Evolutionary conservation across 2,113 vertebrate species (phyloP).

Genomic region (Calidris pygmaea): DNA sequence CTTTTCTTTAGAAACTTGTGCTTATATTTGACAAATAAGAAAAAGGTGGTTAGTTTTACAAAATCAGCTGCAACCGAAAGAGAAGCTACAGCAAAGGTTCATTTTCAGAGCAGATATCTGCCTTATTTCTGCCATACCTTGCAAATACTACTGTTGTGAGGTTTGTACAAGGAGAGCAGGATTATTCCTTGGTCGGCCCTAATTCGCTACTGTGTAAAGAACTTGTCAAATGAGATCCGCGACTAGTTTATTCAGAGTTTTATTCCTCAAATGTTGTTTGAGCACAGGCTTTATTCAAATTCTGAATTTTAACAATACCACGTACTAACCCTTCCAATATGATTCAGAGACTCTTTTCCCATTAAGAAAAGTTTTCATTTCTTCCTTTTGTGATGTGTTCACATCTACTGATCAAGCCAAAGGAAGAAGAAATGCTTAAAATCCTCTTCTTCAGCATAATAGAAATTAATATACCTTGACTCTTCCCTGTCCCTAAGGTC

Average conservation of each 20-base stretch:
- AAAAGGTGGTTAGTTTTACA: neutral
- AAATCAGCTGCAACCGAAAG: neutral
- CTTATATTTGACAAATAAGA: neutral
- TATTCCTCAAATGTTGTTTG: neutral
- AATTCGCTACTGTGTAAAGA: neutral
- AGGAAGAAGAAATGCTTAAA: neutral
- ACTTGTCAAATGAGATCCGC: neutral
- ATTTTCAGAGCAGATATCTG: neutral
- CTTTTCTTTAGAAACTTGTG: neutral
- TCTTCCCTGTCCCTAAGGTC: neutral
- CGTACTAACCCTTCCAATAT: neutral
- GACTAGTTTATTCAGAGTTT: neutral
- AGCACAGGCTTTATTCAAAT: neutral
- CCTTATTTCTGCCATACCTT: neutral
- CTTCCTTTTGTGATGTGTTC: neutral
- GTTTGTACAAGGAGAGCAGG: neutral
- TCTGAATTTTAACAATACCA: neutral
- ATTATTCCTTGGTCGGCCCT: neutral
- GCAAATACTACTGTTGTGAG: neutral
- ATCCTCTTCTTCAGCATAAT: neutral
- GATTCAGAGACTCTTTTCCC: neutral
- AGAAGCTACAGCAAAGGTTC: neutral
- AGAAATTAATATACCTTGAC: neutral
- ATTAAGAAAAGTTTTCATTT: neutral
- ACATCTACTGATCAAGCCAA: neutral